Conservation (phyloP, 2,888 invertebrate species). For the Tetranychus piercei region DNA sequence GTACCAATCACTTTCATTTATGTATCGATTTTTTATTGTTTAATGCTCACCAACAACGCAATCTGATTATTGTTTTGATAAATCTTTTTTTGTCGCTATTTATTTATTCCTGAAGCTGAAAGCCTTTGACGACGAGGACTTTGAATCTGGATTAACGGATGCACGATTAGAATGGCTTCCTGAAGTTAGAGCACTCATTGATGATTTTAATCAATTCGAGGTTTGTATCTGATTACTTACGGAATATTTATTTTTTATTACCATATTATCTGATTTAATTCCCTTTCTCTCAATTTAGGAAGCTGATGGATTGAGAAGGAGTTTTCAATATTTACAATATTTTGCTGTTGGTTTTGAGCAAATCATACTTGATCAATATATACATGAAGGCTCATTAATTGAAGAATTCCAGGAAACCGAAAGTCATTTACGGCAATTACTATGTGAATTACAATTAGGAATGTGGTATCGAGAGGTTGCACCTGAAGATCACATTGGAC, state of each 20-base stretch:
- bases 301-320: constrained; percentile 30
- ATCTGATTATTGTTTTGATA: too few relatives aligned
- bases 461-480: constrained; percentile 39
- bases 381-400: constrained; percentile 36
- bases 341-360: constrained; percentile 51
- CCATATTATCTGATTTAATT: not conserved
- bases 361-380: constrained; percentile 43
- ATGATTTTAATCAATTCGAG: not conserved
- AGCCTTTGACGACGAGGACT: not conserved
- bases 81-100: not conserved
- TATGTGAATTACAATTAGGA: constrained; percentile 49
- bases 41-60: too few relatives aligned
- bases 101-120: not conserved
- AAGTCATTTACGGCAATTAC: constrained; percentile 41
- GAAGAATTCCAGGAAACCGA: constrained; percentile 43
- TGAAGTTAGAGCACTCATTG: not conserved
- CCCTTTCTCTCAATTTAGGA: not conserved
- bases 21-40: too few relatives aligned
- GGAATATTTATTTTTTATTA: not conserved
- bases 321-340: constrained; percentile 43
- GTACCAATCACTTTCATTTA: too few relatives aligned
- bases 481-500: constrained; percentile 33
- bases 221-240: not conserved
- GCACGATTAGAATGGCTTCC: not conserved
- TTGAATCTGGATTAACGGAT: not conserved